Conservation (phyloP, 2,888 invertebrate species). For the Drosophila falleni region DNA sequence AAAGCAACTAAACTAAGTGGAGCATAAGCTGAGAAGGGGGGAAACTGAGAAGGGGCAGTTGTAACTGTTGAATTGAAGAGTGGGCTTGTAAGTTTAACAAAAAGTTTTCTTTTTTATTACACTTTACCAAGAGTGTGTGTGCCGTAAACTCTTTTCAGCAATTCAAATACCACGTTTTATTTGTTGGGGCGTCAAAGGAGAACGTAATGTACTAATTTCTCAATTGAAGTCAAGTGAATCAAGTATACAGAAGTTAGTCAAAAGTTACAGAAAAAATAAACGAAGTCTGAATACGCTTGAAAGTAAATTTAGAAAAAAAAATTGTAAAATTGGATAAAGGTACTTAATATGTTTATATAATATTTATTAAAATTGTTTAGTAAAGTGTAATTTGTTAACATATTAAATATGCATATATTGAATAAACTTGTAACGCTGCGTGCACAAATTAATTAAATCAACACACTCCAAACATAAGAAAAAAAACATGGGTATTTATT, state of each 20-base stretch:
- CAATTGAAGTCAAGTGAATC: slow-evolving; percentile 77
- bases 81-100: slow-evolving; percentile 59
- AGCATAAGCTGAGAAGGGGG: slow-evolving; percentile 28
- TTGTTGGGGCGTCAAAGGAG: slow-evolving; percentile 73
- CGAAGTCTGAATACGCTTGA: slow-evolving; percentile 17
- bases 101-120: slow-evolving; percentile 57
- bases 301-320: background rate
- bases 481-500: too few relatives aligned
- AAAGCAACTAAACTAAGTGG: slow-evolving; percentile 58
- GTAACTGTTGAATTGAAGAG: slow-evolving; percentile 38
- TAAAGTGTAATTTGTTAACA: too few relatives aligned
- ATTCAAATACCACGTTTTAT: slow-evolving; percentile 75
- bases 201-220: slow-evolving; percentile 83
- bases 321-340: too few relatives aligned
- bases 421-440: too few relatives aligned
- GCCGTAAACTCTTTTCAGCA: slow-evolving; percentile 65
- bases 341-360: too few relatives aligned
- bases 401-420: too few relatives aligned
- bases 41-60: background rate
- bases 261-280: background rate
- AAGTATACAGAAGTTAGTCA: slow-evolving; percentile 32
- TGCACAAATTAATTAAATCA: too few relatives aligned
- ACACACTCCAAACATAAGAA: too few relatives aligned
- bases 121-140: slow-evolving; percentile 10
- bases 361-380: too few relatives aligned